Evolutionary conservation across 2,113 vertebrate genomes (phyloP), one percentile per base, ranked within the genome.

Genomic region (Phrynosoma platyrhinos): DNA sequence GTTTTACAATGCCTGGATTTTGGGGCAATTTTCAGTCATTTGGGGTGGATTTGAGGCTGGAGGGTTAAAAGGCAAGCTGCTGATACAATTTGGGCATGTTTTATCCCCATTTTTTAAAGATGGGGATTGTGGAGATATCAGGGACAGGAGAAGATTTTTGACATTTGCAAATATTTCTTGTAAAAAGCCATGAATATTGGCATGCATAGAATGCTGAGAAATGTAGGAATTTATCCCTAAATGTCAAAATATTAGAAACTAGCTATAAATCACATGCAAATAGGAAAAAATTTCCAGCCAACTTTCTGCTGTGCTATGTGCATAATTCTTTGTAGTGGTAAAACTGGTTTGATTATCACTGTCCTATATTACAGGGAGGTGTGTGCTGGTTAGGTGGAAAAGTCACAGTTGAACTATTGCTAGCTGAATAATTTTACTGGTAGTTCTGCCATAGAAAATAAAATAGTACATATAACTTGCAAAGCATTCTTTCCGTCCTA

Each of bases 381-480:
- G 8, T 30, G 8, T n/a, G 55, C 27, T 74, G 68, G 87, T 81
- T 79, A 69, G 90, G 84, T 66, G n/a, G 58, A 88, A 89, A 83
- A 86, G 58, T 80, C 90, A 79, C 76, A 7, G 13, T 2, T 69
- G 74, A 84, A 79, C 75, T 72, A 92, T 85, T 85, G 80, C 79
- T 90, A 85, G 53, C 55, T 79, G 58, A 81, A 83, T 90, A 81
- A 42, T 90, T 90, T 42, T 0, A 80, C 74, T 71, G 27, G 74
- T 62, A 76, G 30, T 84, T 94, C 92, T 92, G 32, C 72, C 52
- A 9, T 32, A 2, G 72, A 64, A 77, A 69, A 84, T 20, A 0
- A 2, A 78, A 25, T 18, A 52, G 16, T 55, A 6, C n/a, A 8
- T 36, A n/a, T 2, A 1, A 47, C 68, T 85, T 42, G 12, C 8